Base-by-base conservation (phyloP, 2,113 vertebrate species). In the Melierax canorus region DNA sequence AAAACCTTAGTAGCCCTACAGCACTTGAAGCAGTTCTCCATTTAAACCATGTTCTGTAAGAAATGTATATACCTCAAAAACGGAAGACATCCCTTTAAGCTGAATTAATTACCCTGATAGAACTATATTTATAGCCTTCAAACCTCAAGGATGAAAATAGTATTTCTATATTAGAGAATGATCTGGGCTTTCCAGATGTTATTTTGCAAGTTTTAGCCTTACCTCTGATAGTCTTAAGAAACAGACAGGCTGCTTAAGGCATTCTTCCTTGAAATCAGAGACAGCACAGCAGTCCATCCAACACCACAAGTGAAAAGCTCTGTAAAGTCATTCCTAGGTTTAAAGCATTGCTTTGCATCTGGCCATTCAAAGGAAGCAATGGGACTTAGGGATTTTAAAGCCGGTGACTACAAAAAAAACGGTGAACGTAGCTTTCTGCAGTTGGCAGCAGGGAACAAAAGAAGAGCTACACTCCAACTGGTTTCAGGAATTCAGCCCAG, bases 381-480 rank as follows among this genome's bases (percentile, higher is more conserved):
- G 91, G 91, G 85, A 96, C 93, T 96, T 90, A 92, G 83, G 81
- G 78, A 10, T 91, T 97, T 96, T 92, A 95, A 95, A 94, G 86
- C 94, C 89, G 68, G 88, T 67, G 69, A 86, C 88, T 92, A 96
- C 93, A 97, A 96, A 97, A 96, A 97, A 94, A 67, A 34, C 7
- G 2, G 79, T 6, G 88, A 95, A 58, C 24, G 15, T 45, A 14
- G 73, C 82, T 98, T 92, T 97, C 95, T 95, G 84, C 73, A n/a
- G 95, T 89, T 63, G 85, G 95, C 90, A 93, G 90, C 43, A 1
- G n/a, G 69, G 92, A 95, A 97, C 95, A 98, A 97, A 98, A 90
- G 92, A n/a, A 77, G 79, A 95, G 91, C 91, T 60, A 93, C 96
- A 97, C 95, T 96, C 94, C 97, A 97, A n/a, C 94, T 96, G 95